Percentiles rank a stretch among this genome's conserved stretches.
Evolutionary conservation across 2,888 invertebrate species (phyloP).

Genomic region (Phorcus lineatus): DNA sequence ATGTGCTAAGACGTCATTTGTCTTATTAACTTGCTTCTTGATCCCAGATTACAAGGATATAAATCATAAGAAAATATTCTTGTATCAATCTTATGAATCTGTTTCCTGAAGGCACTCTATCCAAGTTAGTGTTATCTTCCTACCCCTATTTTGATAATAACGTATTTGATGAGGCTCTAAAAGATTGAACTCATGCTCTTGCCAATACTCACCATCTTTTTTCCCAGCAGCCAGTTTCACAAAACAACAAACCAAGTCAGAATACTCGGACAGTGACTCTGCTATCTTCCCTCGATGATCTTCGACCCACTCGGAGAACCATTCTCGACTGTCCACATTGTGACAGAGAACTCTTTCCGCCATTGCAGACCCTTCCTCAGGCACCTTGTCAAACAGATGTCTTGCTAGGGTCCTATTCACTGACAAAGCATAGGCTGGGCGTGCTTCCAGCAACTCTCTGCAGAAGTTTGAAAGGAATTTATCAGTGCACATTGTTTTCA

Average conservation of each 20-base stretch:
- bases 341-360: conserved; percentile 20
- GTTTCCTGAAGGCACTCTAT: no score
- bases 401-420: not conserved
- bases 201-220: not conserved
- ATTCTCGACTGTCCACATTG: conserved; percentile 6
- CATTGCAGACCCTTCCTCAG: not conserved
- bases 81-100: no score
- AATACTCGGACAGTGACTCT: not conserved
- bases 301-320: conserved; percentile 31
- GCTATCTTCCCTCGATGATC: not conserved
- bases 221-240: not conserved
- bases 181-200: no score
- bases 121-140: no score
- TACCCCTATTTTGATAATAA: no score
- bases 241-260: not conserved
- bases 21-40: no score
- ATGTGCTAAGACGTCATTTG: no score
- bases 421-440: conserved; percentile 6
- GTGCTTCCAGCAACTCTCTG: not conserved
- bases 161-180: no score
- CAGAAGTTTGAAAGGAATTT: not conserved
- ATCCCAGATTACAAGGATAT: no score
- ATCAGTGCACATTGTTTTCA: not conserved
- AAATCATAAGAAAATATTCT: no score
- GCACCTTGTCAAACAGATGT: not conserved